Conservation (phyloP, 2,888 invertebrate species). For the Barypeithes pellucidus region DNA sequence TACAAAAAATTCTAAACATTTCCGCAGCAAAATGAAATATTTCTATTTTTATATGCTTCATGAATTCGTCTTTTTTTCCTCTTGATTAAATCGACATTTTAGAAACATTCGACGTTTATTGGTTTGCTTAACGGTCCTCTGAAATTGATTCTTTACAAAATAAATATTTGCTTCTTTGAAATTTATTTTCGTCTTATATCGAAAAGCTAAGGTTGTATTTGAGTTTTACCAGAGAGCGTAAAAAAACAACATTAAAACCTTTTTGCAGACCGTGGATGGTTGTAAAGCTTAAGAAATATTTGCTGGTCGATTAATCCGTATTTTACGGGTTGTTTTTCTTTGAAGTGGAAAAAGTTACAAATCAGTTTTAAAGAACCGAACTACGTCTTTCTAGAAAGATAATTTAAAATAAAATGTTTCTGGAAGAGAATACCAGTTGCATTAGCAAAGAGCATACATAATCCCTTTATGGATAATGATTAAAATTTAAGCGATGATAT, state of each 20-base stretch:
- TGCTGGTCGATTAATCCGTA: background rate
- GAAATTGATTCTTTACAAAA: background rate
- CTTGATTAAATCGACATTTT: constrained; percentile 11
- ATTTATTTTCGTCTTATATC: background rate
- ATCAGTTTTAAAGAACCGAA: no score
- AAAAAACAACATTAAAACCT: background rate
- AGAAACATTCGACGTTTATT: background rate
- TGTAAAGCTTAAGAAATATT: background rate
- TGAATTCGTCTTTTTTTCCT: background rate
- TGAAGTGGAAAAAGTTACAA: no score
- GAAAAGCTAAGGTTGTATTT: constrained; percentile 3
- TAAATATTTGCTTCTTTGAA: constrained; percentile 7
- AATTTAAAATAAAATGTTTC: no score
- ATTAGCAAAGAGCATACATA: no score
- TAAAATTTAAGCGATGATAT: no score
- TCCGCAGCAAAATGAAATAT: background rate
- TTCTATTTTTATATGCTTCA: background rate
- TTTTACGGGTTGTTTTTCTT: background rate
- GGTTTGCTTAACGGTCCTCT: background rate
- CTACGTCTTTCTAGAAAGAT: no score
- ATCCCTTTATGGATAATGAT: no score
- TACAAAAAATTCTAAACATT: no score
- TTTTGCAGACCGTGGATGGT: background rate
- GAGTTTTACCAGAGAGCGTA: background rate
- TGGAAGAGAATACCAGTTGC: no score